Evolutionary conservation across 1,140 invertebrate species (phyloP).

Genomic region (Brachionus angularis): DNA sequence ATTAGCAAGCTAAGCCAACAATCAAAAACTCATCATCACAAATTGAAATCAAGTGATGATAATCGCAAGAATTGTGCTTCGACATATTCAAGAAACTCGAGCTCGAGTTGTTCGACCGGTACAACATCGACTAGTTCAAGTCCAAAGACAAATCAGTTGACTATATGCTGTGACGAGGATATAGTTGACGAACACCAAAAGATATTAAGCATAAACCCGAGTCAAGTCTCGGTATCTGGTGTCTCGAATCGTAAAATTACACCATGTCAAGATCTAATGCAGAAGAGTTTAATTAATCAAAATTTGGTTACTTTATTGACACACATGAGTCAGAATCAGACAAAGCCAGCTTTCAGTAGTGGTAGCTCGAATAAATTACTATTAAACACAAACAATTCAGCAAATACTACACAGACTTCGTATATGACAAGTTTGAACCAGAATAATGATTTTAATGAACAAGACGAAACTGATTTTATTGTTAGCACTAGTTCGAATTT

Average conservation of each 20-base stretch:
- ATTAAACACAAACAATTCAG: slow-evolving; percentile 14
- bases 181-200: slow-evolving; percentile 16
- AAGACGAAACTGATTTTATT: slow-evolving; percentile 30
- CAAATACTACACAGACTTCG: slow-evolving; percentile 20
- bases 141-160: slow-evolving; percentile 41
- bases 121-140: no score
- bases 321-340: background rate
- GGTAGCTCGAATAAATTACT: slow-evolving; percentile 21
- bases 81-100: slow-evolving; percentile 12
- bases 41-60: background rate
- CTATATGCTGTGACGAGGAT: slow-evolving; percentile 21
- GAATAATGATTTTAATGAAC: slow-evolving; percentile 14
- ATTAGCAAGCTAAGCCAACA: background rate
- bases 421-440: slow-evolving; percentile 26
- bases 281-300: slow-evolving; percentile 23
- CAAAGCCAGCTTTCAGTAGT: slow-evolving; percentile 28
- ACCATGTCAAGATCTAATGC: slow-evolving; percentile 4
- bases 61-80: slow-evolving; percentile 25
- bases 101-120: no score
- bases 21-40: background rate
- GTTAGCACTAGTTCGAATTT: slow-evolving; percentile 35
- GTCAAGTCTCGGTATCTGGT: slow-evolving; percentile 20
- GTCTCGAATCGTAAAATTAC: background rate
- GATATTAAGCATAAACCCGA: slow-evolving; percentile 25
- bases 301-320: slow-evolving; percentile 13